A percentile compares a stretch with the other conserved stretches of the same genome.
These are phyloP conservation scores for Gobio occitaniae DNA, from an alignment of 2,797 vertebrate genomes.

Conservation along the genomic window DNA sequence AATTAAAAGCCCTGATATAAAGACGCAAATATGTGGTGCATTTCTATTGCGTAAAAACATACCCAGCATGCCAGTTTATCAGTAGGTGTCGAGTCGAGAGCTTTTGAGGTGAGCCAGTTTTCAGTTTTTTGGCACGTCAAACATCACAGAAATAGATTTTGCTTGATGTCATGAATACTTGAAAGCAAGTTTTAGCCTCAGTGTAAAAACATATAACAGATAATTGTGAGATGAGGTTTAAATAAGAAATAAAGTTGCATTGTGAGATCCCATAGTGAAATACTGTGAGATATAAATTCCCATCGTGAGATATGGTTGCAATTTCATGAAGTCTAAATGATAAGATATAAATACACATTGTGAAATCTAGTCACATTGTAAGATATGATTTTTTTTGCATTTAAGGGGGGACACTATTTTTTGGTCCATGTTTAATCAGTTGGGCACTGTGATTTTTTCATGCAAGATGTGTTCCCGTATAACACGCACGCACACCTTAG, in stretches of 20 bases:
- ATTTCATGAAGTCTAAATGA: not conserved
- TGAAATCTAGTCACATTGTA: not conserved
- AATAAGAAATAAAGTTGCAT: not conserved
- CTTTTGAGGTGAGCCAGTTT: constrained; percentile 3
- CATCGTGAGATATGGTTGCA: not conserved
- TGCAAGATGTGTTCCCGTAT: too few species aligned
- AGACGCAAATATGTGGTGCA: constrained; percentile 1
- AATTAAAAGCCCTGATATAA: constrained; percentile 1
- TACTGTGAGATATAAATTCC: not conserved
- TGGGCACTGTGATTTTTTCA: too few species aligned
- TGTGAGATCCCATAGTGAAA: not conserved
- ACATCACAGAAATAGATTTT: not conserved
- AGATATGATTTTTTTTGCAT: too few species aligned
- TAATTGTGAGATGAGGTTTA: not conserved
- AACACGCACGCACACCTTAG: too few species aligned
- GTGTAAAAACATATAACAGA: not conserved
- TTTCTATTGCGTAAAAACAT: constrained; percentile 5
- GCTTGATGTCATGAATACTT: not conserved
- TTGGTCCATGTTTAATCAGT: too few species aligned
- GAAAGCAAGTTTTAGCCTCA: not conserved
- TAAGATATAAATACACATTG: not conserved
- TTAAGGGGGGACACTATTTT: too few species aligned
- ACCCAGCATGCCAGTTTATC: not conserved
- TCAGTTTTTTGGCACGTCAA: not conserved
- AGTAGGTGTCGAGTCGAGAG: not conserved